Evolutionary conservation across 2,888 invertebrate genomes (phyloP), one percentile per base, ranked within the genome.

Genomic region (Crocallis elinguaria): DNA sequence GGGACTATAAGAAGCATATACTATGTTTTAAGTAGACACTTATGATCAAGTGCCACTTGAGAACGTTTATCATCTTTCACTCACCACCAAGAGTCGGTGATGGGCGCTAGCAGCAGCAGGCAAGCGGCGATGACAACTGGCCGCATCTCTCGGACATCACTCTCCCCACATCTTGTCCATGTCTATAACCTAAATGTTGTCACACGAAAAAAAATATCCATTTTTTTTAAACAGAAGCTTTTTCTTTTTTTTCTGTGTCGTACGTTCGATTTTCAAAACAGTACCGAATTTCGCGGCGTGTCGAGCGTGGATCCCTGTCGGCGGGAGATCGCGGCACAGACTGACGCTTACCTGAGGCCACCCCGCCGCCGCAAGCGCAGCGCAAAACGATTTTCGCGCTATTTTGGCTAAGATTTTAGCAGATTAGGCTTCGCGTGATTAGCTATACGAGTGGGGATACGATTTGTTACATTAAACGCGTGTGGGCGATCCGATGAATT

Each of bases 11-110:
- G 6, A 8, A 5, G 6, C 23, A 8, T n/a, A n/a, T n/a, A n/a
- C n/a, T n/a, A n/a, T n/a, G n/a, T n/a, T n/a, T n/a, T n/a, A n/a
- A n/a, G n/a, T n/a, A 1, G 1, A 9, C 3, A 27, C n/a, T 8
- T 17, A n/a, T n/a, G n/a, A n/a, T 3, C 14, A 41, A 49, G 14
- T 8, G 30, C 32, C 13, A 44, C 50, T 44, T 17, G 11, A 54
- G 52, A 27, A 53, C 5, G 29, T 12, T n/a, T 29, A 12, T 5
- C 29, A 29, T 29, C 29, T 29, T 12, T 11, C 80, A 95, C 96
- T 95, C 92, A 97, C 97, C 96, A 96, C 94, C 96, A 96, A 84
- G 96, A 94, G 88, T 95, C 95, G 87, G 96, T 95, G 93, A 96
- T 95, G 92, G 96, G 96, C 93, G 95, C 96, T 93, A 96, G 94